A percentile compares a stretch with the other conserved stretches of the same genome.
Evolutionary conservation across 2,113 vertebrate genomes (phyloP).

Genomic region (Zapornia atra): DNA sequence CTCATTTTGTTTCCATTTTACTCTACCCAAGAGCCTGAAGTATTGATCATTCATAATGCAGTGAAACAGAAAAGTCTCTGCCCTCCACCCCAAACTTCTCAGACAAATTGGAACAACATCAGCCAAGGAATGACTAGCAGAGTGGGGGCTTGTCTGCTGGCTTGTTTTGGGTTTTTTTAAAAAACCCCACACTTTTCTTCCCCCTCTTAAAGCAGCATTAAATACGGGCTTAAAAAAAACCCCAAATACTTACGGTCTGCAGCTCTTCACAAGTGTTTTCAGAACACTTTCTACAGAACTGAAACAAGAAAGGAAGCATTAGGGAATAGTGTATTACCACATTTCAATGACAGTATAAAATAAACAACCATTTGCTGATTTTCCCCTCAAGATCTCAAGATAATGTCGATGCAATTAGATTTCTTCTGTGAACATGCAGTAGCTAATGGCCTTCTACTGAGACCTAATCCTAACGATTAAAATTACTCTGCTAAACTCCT

Average conservation of each 20-base stretch:
- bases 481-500: neutral
- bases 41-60: neutral
- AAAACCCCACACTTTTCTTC: neutral
- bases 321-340: neutral
- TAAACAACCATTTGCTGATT: constrained; percentile 16
- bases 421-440: constrained; percentile 74
- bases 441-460: constrained; percentile 51
- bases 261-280: constrained; percentile 95
- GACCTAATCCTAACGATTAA: neutral
- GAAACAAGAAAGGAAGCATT: constrained; percentile 27
- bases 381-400: constrained; percentile 20
- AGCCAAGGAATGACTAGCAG: neutral
- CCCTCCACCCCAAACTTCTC: neutral
- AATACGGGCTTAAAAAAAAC: neutral
- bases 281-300: constrained; percentile 95
- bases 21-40: neutral
- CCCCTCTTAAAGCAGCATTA: neutral
- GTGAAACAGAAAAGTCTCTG: neutral
- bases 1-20: neutral
- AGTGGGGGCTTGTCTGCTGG: neutral
- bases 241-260: constrained; percentile 90
- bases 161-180: neutral
- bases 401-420: constrained; percentile 64
- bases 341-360: constrained; percentile 31
- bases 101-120: neutral